phyloP scores from a whole-genome alignment of 2,797 vertebrate species.

The Bovichtus variegatus region DNA sequence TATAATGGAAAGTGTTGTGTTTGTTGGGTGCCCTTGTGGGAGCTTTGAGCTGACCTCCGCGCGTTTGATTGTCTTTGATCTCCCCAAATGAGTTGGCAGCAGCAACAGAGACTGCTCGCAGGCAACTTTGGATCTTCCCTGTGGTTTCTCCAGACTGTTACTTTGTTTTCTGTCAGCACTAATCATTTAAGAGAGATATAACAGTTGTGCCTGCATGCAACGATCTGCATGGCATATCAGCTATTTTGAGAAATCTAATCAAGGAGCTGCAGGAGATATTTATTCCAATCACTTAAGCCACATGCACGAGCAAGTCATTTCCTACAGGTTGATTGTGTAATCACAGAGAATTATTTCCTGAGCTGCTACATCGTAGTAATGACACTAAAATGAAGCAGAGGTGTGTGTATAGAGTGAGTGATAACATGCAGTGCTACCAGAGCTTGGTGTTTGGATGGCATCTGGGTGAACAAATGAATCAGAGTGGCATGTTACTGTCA shows the following conservation, averaged over 20 bases:
- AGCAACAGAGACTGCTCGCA: neutral
- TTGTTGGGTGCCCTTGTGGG: constrained; percentile 13
- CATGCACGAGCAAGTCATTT: constrained; percentile 23
- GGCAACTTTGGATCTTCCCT: neutral
- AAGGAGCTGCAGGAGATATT: constrained; percentile 20
- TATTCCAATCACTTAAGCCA: constrained; percentile 16
- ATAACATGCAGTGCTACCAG: constrained; percentile 1
- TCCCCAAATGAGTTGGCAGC: constrained; percentile 3
- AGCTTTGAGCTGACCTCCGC: constrained; percentile 9
- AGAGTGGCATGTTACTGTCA: constrained; percentile 40
- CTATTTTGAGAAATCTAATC: constrained; percentile 39
- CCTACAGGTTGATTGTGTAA: constrained; percentile 41
- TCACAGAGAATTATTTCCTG: constrained; percentile 38
- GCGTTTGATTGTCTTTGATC: constrained; percentile 14
- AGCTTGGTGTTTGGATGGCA: constrained; percentile 2
- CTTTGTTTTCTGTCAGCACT: constrained; percentile 5
- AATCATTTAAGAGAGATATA: constrained; percentile 8
- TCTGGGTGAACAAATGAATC: constrained; percentile 46
- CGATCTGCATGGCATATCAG: neutral
- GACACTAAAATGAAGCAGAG: constrained; percentile 16
- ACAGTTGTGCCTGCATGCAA: constrained; percentile 2
- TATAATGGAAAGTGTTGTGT: constrained; percentile 8
- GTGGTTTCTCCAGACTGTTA: neutral
- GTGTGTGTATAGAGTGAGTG: neutral
- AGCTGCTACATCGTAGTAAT: constrained; percentile 31